Percentiles rank a stretch among this genome's conserved stretches.
phyloP scores from a whole-genome alignment of 2,888 invertebrate species.

The Quadroppia sp. region DNA sequence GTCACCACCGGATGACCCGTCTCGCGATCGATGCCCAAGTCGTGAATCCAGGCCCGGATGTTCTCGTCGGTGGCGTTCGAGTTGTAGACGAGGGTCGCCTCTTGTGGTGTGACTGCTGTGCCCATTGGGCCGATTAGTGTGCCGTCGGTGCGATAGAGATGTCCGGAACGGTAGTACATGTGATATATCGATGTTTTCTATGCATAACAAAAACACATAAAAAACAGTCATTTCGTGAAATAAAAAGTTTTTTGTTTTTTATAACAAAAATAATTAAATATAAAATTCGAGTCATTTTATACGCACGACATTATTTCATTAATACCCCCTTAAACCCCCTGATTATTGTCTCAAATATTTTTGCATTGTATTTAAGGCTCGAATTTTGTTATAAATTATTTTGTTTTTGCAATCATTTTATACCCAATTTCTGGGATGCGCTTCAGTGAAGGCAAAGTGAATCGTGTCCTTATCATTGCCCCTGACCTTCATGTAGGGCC shows the following conservation, averaged over 20 bases:
- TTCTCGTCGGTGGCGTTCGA: background rate
- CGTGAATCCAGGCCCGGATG: background rate
- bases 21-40: background rate
- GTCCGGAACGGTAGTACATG: background rate
- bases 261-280: no score
- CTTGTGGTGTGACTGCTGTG: background rate
- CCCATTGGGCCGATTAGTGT: background rate
- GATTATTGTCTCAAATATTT: no score
- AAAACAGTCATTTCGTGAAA: no score
- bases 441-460: constrained; percentile 9
- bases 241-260: no score
- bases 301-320: no score
- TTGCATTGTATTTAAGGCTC: no score
- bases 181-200: background rate
- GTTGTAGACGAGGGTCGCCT: background rate
- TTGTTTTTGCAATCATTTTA: no score
- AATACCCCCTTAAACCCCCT: no score
- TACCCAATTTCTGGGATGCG: background rate
- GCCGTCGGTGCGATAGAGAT: background rate
- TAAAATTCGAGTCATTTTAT: no score
- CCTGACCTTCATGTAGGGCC: background rate
- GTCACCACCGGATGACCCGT: background rate
- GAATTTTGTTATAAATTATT: no score
- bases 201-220: background rate
- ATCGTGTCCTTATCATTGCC: constrained; percentile 1